phyloP scores from a whole-genome alignment of 1,140 invertebrate species.

The Wiebesia pumilae region DNA sequence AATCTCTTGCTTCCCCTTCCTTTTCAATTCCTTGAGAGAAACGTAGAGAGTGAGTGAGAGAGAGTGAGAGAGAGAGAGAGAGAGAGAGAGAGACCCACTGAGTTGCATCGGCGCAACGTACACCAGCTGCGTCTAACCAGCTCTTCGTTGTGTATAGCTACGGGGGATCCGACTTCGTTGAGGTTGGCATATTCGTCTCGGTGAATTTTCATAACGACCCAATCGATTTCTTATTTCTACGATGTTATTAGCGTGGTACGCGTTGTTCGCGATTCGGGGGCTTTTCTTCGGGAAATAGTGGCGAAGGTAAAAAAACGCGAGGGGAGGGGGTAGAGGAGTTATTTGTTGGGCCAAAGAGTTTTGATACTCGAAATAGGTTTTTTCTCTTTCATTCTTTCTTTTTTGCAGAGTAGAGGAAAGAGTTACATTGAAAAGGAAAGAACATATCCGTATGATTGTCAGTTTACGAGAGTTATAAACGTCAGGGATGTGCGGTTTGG shows the following conservation, averaged over 20 bases:
- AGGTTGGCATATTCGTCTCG: constrained; percentile 33
- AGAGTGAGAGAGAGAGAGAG: constrained; percentile 27
- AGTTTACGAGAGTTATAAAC: constrained; percentile 37
- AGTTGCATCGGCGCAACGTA: constrained; percentile 2
- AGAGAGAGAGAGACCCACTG: constrained; percentile 33
- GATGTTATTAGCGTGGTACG: constrained; percentile 8
- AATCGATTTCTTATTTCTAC: constrained; percentile 46
- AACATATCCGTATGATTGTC: constrained; percentile 6
- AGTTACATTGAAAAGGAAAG: constrained; percentile 5
- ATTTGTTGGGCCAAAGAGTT: neutral
- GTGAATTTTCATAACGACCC: constrained; percentile 52
- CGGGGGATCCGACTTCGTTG: constrained; percentile 13
- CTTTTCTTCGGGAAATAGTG: neutral
- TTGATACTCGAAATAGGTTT: constrained; percentile 24
- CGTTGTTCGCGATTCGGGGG: neutral
- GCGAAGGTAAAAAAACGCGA: neutral
- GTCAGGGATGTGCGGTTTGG: constrained; percentile 21
- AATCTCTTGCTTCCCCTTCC: constrained; percentile 17
- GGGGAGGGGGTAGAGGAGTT: neutral
- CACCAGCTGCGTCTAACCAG: constrained; percentile 45
- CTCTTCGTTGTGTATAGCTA: constrained; percentile 16
- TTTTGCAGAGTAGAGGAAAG: neutral
- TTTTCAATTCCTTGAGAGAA: constrained; percentile 39
- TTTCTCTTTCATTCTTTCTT: neutral
- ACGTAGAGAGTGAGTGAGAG: neutral